Evolutionary conservation across 2,888 invertebrate species (phyloP), one percentile per base, ranked within the genome.

Genomic region (Acleris sparsana): DNA sequence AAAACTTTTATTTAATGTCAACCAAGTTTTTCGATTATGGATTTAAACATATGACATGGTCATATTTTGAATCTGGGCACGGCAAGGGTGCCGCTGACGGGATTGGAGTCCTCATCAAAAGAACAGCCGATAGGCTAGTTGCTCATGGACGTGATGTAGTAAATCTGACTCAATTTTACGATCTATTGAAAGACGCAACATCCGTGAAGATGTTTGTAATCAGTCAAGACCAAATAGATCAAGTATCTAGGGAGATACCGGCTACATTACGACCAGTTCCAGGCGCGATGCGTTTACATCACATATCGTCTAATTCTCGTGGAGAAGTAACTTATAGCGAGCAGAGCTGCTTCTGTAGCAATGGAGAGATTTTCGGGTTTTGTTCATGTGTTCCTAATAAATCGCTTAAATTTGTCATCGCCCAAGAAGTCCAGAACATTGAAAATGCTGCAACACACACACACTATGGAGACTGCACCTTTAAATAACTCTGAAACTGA

Each of bases 1-100:
- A 76, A 82, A 75, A 72, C 65, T 84, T 87, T 72, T 80, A 72
- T 73, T 72, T 78, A 18, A 60, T 56, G 75, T 60, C 71, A 68
- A 60, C 65, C 20, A 73, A 69, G 69, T 49, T 48, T 70, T 61
- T 70, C 53, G 67, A 68, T n/a, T 69, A 69, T 49, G 71, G 68
- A 22, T 72, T 70, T 46, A 11, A 57, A 51, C 56, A 58, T 9
- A 22, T 56, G 7, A 65, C 53, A 13, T 65, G 69, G 65, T 59
- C 53, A 18, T 69, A 55, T 52, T 69, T 68, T 61, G 53, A 71
- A 62, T 17, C 68, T 44, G 71, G 71, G 16, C 72, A 72, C 58
- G 73, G 73, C 13, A 73, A 70, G 48, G 72, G 72, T 5, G 53
- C 73, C 16, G 72, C 69, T 9, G 70, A 71, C 53, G 70, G 72